These are phyloP conservation scores for Ceratotherium simum DNA, from an alignment of 2,113 vertebrate species.

Conservation along the genomic window DNA sequence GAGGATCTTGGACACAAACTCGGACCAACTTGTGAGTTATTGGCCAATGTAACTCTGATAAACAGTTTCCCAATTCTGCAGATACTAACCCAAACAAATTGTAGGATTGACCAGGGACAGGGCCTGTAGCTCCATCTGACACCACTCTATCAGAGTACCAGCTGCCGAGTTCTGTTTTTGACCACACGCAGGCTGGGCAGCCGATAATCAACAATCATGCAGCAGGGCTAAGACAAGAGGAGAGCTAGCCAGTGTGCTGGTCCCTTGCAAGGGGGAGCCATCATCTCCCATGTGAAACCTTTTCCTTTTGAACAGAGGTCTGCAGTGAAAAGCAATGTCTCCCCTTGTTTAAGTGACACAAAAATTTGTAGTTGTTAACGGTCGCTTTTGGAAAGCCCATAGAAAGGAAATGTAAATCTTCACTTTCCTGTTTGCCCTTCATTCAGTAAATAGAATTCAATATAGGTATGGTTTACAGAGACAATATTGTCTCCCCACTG, in stretches of 20 bases:
- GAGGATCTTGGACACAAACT: background rate
- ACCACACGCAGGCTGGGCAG: background rate
- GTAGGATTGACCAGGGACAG: background rate
- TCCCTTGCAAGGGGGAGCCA: too few relatives aligned
- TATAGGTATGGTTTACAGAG: background rate
- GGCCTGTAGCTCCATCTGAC: background rate
- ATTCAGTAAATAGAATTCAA: conserved; percentile 6
- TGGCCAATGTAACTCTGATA: background rate
- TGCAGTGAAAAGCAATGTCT: background rate
- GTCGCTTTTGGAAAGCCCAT: background rate
- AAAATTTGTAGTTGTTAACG: background rate
- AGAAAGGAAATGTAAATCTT: background rate
- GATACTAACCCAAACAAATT: conserved; percentile 35
- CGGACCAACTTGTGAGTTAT: background rate
- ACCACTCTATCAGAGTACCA: background rate
- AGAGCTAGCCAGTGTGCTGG: background rate
- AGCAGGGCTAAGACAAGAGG: background rate
- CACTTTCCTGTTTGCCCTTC: background rate
- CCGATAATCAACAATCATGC: background rate
- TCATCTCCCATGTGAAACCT: background rate
- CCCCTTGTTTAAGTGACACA: background rate
- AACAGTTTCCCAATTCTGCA: conserved; percentile 8
- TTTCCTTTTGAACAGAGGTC: background rate
- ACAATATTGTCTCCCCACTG: background rate
- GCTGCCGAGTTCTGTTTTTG: background rate